Evolutionary conservation across 2,888 invertebrate genomes (phyloP), one percentile per base, ranked within the genome.

Genomic region (Neuroscelio doddi): DNA sequence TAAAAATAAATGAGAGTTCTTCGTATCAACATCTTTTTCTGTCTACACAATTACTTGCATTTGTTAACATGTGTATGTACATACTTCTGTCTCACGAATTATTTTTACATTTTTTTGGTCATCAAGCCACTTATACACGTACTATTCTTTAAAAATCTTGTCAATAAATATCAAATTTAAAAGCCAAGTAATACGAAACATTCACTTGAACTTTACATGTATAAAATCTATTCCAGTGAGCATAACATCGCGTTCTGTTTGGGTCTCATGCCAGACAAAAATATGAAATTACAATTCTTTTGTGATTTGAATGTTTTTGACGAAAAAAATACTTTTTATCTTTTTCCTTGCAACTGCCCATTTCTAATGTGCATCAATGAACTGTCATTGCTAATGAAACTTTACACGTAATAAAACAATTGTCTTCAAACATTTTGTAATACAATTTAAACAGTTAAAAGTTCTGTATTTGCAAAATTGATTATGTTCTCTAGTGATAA

Each of bases 331-430:
- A 27, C 8, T 32, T 8, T 10, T n/a, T 41, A 3, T 24, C 41
- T 14, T 14, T 30, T 16, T 39, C 16, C 29, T 41, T 14, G 41
- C 26, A 17, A 41, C 17, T 41, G 30, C 29, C 29, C 27, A 16
- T 29, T 51, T 41, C 41, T 16, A 30, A 50, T 29, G 39, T 29
- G 16, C 39, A 44, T 38, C 38, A 10, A 26, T 50, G 8, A 39
- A 24, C 38, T 38, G 29, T 24, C 12, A 12, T 36, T 36, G 38
- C 38, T 38, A 24, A 7, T 26, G 3, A 49, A 21, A 29, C 38
- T 32, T 34, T 50, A 39, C 50, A 39, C 50, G 50, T 41, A 41
- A 50, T 41, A 30, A 8, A 9, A 29, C 29, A 16, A 39, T 39
- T 17, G 39, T 39, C 17, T 17, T 15, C 10, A 14, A 34, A 34